These are phyloP conservation scores for Phymastichus coffea DNA, from an alignment of 1,140 invertebrate species.

Conservation along the genomic window DNA sequence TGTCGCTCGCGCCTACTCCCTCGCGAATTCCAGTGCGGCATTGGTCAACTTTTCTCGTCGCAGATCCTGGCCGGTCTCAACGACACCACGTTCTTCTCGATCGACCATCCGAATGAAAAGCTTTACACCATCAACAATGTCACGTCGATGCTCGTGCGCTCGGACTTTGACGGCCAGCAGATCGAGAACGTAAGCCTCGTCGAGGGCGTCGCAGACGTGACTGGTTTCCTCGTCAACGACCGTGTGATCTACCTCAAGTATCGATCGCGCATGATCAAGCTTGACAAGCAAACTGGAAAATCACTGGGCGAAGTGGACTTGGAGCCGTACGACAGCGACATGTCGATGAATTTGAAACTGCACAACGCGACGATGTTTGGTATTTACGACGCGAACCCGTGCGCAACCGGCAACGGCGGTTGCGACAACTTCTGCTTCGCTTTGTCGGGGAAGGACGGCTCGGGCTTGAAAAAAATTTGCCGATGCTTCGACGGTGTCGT, in stretches of 20 bases:
- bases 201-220: neutral
- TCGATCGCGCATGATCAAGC: neutral
- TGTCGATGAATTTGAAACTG: neutral
- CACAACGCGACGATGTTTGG: neutral
- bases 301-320: neutral
- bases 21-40: neutral
- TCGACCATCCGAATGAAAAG: neutral
- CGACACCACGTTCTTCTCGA: neutral
- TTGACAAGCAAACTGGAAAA: neutral
- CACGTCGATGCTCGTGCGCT: neutral
- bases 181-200: neutral
- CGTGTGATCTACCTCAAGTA: neutral
- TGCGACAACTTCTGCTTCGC: constrained; percentile 25
- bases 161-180: neutral
- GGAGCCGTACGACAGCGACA: neutral
- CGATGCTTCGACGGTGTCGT: constrained; percentile 13
- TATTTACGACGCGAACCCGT: neutral
- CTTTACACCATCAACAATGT: neutral
- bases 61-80: neutral
- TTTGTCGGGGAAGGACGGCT: neutral
- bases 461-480: neutral
- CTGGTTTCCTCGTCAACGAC: constrained; percentile 1
- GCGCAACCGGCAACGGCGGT: constrained; percentile 4
- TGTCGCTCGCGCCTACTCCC: neutral
- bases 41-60: no score